Base-by-base conservation (phyloP, 2,113 vertebrate species). In the Tetrax tetrax region DNA sequence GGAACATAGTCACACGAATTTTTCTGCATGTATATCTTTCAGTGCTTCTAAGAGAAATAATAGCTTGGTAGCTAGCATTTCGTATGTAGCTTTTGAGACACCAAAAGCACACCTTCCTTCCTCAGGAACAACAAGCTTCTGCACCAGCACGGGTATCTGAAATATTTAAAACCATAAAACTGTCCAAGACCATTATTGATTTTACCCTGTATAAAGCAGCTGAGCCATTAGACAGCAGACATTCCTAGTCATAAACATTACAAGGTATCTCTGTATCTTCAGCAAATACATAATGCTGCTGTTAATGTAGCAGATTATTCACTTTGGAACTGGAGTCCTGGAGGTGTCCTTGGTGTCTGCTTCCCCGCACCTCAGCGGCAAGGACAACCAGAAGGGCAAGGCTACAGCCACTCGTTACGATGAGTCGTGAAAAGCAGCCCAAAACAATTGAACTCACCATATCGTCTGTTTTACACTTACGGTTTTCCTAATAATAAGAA, bases 161-260 rank as follows among this genome's bases (percentile, higher is more conserved):
- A 89, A 90, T 81, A 92, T 64, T 92, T 68, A 60, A 76, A 92
- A 63, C 86, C n/a, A 70, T 95, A 74, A 96, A 96, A 47, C 66
- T 90, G 87, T 74, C 92, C 29, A 22, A 59, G 63, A 18, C 38
- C 37, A 41, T 92, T 84, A 92, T 94, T 89, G 90, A 96, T 92
- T 94, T 97, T 82, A 78, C 69, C 1, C 1, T 12, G 76, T 33
- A 53, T 35, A 89, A 51, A 89, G 69, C 72, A 95, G 85, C 85
- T 70, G 90, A 94, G 86, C 92, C 83, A 87, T 92, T 22, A 84
- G 88, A 92, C 72, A 75, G 93, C 64, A 83, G 88, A 76, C 92
- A 89, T 78, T 75, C 48, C 68, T 48, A 41, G 88, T 78, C 92
- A 93, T 97, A 96, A 96, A 94, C 93, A 94, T 81, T 19, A 83